Evolutionary conservation across 2,113 vertebrate species (phyloP).

Genomic region (Tylochromis polylepis): DNA sequence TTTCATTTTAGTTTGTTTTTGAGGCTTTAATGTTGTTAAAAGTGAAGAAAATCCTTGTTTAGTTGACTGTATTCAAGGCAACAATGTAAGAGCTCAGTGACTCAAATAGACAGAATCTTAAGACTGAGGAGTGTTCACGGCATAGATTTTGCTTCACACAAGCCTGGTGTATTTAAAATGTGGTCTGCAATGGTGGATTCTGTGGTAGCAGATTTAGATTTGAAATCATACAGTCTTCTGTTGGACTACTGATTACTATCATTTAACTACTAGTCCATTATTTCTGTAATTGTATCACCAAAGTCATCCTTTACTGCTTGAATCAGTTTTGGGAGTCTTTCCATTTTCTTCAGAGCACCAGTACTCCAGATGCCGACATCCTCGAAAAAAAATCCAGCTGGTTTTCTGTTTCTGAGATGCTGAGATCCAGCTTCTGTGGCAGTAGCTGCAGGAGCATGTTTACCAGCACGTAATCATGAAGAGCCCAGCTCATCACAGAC

Average conservation of each 20-base stretch:
- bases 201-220: background rate
- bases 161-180: background rate
- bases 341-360: background rate
- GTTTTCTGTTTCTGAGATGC: background rate
- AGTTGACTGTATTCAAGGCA: background rate
- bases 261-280: background rate
- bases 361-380: background rate
- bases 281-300: background rate
- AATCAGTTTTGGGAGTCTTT: background rate
- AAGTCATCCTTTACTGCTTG: background rate
- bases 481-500: background rate
- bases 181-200: background rate
- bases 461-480: background rate
- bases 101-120: background rate
- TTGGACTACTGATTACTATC: background rate
- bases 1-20: background rate
- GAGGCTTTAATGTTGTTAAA: background rate
- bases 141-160: background rate
- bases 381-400: background rate
- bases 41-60: background rate
- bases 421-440: background rate
- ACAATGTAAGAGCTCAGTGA: background rate
- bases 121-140: background rate
- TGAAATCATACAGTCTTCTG: background rate
- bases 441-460: background rate